A percentile compares a stretch with the other conserved stretches of the same genome.
These are phyloP conservation scores for Thelaira solivaga DNA, from an alignment of 2,888 invertebrate species.

Conservation along the genomic window DNA sequence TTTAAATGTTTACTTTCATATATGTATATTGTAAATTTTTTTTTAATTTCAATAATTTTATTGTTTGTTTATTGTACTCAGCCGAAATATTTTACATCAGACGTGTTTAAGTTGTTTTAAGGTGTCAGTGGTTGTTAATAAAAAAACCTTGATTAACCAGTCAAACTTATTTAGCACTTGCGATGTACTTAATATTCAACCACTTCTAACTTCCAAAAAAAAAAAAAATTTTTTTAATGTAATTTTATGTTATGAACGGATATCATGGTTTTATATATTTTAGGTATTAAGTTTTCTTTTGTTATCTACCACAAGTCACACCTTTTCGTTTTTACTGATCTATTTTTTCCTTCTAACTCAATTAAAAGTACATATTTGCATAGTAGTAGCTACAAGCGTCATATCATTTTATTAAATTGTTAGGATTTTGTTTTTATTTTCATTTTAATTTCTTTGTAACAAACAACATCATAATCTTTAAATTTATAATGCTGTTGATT, in stretches of 20 bases:
- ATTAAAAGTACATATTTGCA: background rate
- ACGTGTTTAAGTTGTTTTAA: background rate
- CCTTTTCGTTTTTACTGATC: background rate
- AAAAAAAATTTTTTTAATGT: too few relatives aligned
- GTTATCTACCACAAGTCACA: background rate
- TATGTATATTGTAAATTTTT: background rate
- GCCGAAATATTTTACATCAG: conserved; percentile 10
- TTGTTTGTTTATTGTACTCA: background rate
- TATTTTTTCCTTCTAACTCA: too few relatives aligned
- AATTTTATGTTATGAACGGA: too few relatives aligned
- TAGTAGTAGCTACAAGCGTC: background rate
- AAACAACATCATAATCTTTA: too few relatives aligned
- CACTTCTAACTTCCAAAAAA: conserved; percentile 40
- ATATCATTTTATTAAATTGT: conserved; percentile 16
- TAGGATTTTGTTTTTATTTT: background rate
- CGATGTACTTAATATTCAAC: conserved; percentile 22
- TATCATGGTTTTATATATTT: too few relatives aligned
- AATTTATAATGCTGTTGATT: too few relatives aligned
- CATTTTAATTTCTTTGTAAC: too few relatives aligned
- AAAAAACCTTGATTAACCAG: conserved; percentile 48
- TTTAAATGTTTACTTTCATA: conserved; percentile 4
- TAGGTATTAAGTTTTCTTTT: background rate
- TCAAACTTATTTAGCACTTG: conserved; percentile 18
- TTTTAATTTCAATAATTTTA: background rate
- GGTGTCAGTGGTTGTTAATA: background rate